phyloP scores from a whole-genome alignment of 2,797 vertebrate genomes.

The Rachycentron canadum region DNA sequence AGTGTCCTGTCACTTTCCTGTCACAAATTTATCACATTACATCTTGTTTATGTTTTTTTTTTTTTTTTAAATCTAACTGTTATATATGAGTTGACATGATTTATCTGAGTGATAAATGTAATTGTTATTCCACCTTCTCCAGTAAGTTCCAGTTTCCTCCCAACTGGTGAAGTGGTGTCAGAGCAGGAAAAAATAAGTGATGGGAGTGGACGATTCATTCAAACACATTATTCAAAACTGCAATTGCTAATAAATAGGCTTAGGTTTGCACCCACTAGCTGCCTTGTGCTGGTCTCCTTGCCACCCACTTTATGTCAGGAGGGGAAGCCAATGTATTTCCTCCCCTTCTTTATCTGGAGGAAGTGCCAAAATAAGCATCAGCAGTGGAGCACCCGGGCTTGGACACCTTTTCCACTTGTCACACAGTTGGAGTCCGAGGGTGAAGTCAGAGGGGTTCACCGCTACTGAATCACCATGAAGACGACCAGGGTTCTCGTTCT shows the following conservation, averaged over 20 bases:
- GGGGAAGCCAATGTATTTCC: conserved; percentile 90
- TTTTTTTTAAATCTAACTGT: not conserved
- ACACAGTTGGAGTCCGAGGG: conserved; percentile 54
- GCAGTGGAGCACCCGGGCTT: conserved; percentile 61
- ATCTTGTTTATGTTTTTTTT: not conserved
- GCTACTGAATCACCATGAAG: conserved; percentile 81
- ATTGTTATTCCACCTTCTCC: not conserved
- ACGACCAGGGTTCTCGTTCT: conserved; percentile 60
- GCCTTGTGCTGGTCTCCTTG: conserved; percentile 56
- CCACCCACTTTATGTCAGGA: conserved; percentile 85
- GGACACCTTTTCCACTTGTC: conserved; percentile 86
- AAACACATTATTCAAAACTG: conserved; percentile 27
- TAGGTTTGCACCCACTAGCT: conserved; percentile 23
- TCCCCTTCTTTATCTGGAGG: conserved; percentile 90
- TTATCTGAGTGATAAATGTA: not conserved
- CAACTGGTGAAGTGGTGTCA: conserved; percentile 19
- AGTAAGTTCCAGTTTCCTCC: conserved; percentile 12
- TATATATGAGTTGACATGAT: not conserved
- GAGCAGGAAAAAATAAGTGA: conserved; percentile 66
- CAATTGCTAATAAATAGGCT: conserved; percentile 37
- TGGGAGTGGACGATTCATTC: conserved; percentile 43
- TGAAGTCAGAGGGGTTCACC: conserved; percentile 55
- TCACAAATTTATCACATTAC: not conserved
- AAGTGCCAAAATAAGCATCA: conserved; percentile 91
- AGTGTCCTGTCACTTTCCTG: not conserved